Conservation (phyloP, 2,113 vertebrate species). For the Haplotaxodon microlepis region DNA sequence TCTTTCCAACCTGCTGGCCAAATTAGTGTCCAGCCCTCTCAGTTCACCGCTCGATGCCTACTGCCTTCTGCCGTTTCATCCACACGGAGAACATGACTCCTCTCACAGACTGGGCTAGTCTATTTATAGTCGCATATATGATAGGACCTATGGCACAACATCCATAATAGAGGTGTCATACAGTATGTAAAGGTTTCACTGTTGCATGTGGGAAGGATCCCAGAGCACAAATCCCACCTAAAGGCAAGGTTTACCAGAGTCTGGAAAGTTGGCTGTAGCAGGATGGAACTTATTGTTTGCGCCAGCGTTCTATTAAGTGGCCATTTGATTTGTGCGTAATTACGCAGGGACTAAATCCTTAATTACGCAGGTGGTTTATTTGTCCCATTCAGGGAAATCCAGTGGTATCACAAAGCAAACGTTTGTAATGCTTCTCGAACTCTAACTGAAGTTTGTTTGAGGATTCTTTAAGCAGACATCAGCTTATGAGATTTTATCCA, state of each 20-base stretch:
- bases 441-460: not conserved
- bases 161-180: not conserved
- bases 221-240: not conserved
- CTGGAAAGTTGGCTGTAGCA: not conserved
- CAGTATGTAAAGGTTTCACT: not conserved
- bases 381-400: not conserved
- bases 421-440: not conserved
- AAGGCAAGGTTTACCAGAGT: not conserved
- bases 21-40: conserved; percentile 20
- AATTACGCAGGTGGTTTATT: conserved; percentile 15
- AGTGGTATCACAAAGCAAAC: not conserved
- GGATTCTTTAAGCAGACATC: not conserved
- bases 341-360: not conserved
- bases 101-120: not conserved
- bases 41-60: conserved; percentile 12
- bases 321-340: conserved; percentile 36
- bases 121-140: conserved; percentile 47
- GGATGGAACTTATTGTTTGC: not conserved
- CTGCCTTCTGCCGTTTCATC: conserved; percentile 14
- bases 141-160: conserved; percentile 28
- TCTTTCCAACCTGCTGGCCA: not conserved
- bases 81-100: conserved; percentile 23
- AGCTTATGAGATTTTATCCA: not conserved
- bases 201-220: not conserved
- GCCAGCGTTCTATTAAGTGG: not conserved